phyloP scores from a whole-genome alignment of 2,797 vertebrate species.

The Molothrus ater region DNA sequence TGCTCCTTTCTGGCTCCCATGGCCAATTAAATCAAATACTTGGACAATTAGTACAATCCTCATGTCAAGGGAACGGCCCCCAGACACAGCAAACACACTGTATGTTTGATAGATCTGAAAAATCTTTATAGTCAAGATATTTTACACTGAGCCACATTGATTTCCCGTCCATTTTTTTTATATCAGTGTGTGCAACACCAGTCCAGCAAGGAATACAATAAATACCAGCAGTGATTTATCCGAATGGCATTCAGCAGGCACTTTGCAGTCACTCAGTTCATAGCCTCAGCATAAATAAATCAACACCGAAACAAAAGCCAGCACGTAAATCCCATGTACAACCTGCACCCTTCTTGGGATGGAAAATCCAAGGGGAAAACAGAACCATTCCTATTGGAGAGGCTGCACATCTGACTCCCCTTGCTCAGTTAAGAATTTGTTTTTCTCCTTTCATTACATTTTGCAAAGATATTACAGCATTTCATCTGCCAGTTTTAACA shows the following conservation, averaged over 20 bases:
- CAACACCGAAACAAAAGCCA: conserved; percentile 66
- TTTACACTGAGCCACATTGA: conserved; percentile 50
- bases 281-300: conserved; percentile 64
- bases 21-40: conserved; percentile 49
- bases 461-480: conserved; percentile 36
- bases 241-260: conserved; percentile 47
- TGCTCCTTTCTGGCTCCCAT: neutral
- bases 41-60: conserved; percentile 34
- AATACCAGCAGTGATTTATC: conserved; percentile 59
- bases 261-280: conserved; percentile 54
- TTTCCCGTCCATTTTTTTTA: conserved; percentile 64
- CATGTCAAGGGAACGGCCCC: conserved; percentile 22
- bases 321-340: conserved; percentile 36
- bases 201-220: conserved; percentile 63
- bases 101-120: conserved; percentile 28
- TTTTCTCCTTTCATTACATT: conserved; percentile 63
- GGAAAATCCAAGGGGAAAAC: conserved; percentile 1
- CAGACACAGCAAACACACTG: neutral
- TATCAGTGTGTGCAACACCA: conserved; percentile 40
- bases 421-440: conserved; percentile 47
- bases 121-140: conserved; percentile 62
- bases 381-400: neutral
- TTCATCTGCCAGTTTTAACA: conserved; percentile 55
- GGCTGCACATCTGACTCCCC: conserved; percentile 15
- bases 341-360: conserved; percentile 13